Evolutionary conservation across 92 coral and sea anemone genomes (phyloP).

Genomic region (Zoanthus solanderi): DNA sequence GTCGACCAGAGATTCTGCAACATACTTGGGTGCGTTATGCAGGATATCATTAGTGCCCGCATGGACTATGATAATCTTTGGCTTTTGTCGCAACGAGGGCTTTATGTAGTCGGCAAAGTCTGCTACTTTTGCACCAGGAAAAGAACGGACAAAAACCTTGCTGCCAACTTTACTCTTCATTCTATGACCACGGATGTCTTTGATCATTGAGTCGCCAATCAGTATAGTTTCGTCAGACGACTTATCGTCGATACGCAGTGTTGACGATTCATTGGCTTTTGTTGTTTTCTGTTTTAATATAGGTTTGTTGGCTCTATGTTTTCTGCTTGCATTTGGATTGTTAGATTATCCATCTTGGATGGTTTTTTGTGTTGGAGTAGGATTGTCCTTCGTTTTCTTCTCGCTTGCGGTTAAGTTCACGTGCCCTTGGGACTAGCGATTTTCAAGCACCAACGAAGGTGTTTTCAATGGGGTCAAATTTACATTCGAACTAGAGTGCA

Average conservation of each 20-base stretch:
- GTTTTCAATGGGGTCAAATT: too few species aligned
- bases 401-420: too few species aligned
- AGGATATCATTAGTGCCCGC: slow-evolving; percentile 34
- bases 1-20: not conserved
- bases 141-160: slow-evolving; percentile 36
- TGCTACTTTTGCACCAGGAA: slow-evolving; percentile 30
- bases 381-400: too few species aligned
- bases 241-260: slow-evolving; percentile 15
- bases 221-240: slow-evolving; percentile 12
- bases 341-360: too few species aligned
- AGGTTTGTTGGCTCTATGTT: not conserved
- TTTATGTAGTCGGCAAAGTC: slow-evolving; percentile 40
- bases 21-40: slow-evolving; percentile 6
- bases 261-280: slow-evolving; percentile 10
- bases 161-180: slow-evolving; percentile 47
- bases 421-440: too few species aligned
- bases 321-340: too few species aligned
- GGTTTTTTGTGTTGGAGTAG: too few species aligned
- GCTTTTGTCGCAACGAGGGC: slow-evolving; percentile 21
- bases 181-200: slow-evolving; percentile 23
- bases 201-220: slow-evolving; percentile 41
- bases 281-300: not conserved
- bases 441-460: too few species aligned
- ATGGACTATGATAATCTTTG: slow-evolving; percentile 34
- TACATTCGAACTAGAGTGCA: too few species aligned